Conservation (phyloP, 2,888 invertebrate genomes). For the Tipula vernalis region DNA sequence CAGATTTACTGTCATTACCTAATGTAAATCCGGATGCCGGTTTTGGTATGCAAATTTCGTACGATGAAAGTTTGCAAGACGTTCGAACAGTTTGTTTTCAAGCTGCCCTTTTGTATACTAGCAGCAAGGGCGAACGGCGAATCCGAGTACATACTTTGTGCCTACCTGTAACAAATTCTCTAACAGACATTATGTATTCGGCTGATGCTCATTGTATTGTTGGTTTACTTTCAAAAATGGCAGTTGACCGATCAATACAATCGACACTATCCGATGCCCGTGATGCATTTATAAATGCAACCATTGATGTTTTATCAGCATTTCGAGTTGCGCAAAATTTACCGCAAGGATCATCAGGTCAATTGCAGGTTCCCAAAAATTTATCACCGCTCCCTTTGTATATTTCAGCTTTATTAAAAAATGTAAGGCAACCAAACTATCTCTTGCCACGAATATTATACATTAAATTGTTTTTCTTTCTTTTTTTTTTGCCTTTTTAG, state of each 20-base stretch:
- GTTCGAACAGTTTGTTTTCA: slow-evolving; percentile 92
- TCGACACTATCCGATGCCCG: slow-evolving; percentile 84
- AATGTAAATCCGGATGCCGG: slow-evolving; percentile 97
- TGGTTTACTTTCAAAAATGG: slow-evolving; percentile 92
- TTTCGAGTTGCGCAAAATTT: slow-evolving; percentile 55
- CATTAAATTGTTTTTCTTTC: neutral
- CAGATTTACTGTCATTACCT: slow-evolving; percentile 88
- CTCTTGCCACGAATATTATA: neutral
- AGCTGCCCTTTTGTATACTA: slow-evolving; percentile 93
- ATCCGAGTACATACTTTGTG: slow-evolving; percentile 97
- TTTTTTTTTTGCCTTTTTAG: slow-evolving; percentile 36
- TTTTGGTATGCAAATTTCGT: slow-evolving; percentile 88
- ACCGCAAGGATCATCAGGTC: slow-evolving; percentile 39
- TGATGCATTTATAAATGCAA: slow-evolving; percentile 93
- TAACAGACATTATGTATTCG: slow-evolving; percentile 73
- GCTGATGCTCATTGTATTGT: slow-evolving; percentile 92
- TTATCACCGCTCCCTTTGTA: slow-evolving; percentile 78
- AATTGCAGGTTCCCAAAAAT: slow-evolving; percentile 63
- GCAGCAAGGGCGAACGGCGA: slow-evolving; percentile 85
- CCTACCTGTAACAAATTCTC: slow-evolving; percentile 72
- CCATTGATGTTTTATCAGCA: slow-evolving; percentile 73
- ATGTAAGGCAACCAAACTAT: slow-evolving; percentile 40
- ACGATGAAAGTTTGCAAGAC: slow-evolving; percentile 82
- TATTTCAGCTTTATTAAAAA: slow-evolving; percentile 79
- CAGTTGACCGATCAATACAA: slow-evolving; percentile 80